Base-by-base conservation (phyloP, 2,113 vertebrate genomes). In the Sula dactylatra region DNA sequence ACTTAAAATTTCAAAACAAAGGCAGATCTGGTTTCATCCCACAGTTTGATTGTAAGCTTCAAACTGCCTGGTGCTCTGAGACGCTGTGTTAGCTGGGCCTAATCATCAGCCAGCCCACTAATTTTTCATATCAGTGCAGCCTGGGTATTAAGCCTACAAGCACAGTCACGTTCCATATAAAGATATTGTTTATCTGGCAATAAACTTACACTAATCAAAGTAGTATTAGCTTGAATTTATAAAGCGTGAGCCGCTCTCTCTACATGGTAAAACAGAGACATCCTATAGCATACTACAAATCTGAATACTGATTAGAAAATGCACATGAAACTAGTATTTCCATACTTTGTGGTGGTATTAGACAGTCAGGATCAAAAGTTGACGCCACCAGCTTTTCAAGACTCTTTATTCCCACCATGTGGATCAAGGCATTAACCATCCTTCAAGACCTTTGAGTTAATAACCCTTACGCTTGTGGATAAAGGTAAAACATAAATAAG, bases 111-210 rank as follows among this genome's bases (percentile, higher is more conserved):
- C 82, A 66, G 26, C 50, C 62, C 86, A 40, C 29, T 70, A 66
- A 36, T 54, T 77, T 90, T 27, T 54, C 6, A 0, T 16, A 47
- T n/a, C 84, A 55, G 20, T 25, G 67, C 90, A 90, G 74, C 67
- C 86, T 97, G 94, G 65, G 62, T 15, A 27, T n/a, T 70, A 93
- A 90, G 76, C 88, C 73, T 90, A 8, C 83, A 82, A 82, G 66
- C 24, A 26, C 27, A 87, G 64, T 7, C n/a, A 44, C n/a, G 64
- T 71, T 61, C 61, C 89, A 58, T 10, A 5, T 56, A 83, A 87
- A 95, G 82, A 69, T 82, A 38, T 14, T 49, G 32, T 86, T 90
- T 59, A 79, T 89, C 80, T 87, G 82, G 82, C 59, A 94, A 64
- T 65, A 71, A 95, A 90, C 67, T 31, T 49, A 27, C 82, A 19